Evolutionary conservation across 2,888 invertebrate species (phyloP).

Genomic region (Drosophila nigricruria): DNA sequence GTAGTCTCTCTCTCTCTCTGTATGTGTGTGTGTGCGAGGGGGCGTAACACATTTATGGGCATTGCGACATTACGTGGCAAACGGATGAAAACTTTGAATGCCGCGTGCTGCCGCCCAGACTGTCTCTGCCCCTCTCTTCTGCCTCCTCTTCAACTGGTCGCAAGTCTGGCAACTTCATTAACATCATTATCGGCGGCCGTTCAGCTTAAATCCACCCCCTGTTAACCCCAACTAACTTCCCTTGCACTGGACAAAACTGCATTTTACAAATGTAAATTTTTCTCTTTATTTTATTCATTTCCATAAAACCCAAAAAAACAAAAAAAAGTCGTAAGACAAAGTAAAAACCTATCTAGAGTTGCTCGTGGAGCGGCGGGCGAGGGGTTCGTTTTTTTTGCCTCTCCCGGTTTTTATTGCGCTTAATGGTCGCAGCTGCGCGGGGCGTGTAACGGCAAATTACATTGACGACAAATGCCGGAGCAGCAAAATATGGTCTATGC

Average conservation of each 20-base stretch:
- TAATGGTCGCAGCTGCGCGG: slow-evolving; percentile 59
- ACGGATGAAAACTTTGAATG: slow-evolving; percentile 56
- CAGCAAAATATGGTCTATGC: not conserved
- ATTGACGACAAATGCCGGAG: slow-evolving; percentile 68
- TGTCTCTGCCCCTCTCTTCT: not conserved
- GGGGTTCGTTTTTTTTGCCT: not conserved
- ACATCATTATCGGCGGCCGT: slow-evolving; percentile 58
- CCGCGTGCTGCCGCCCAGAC: not conserved
- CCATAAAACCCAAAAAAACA: slow-evolving; percentile 11
- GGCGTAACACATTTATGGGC: slow-evolving; percentile 78
- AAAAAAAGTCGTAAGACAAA: not conserved
- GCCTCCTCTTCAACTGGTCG: slow-evolving; percentile 16
- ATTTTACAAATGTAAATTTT: slow-evolving; percentile 15
- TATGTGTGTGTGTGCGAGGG: not conserved
- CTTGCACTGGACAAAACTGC: slow-evolving; percentile 22
- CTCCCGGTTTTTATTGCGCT: slow-evolving; percentile 38
- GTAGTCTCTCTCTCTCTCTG: not conserved
- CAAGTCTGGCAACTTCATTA: slow-evolving; percentile 67
- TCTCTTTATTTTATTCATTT: not conserved
- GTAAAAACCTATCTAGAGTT: slow-evolving; percentile 16
- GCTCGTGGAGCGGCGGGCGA: not conserved
- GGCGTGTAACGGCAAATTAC: slow-evolving; percentile 61
- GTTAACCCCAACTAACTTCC: not conserved
- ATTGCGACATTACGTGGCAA: slow-evolving; percentile 65
- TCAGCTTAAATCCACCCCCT: slow-evolving; percentile 2